phyloP scores from a whole-genome alignment of 2,888 invertebrate genomes.

The Nycteola revayana region DNA sequence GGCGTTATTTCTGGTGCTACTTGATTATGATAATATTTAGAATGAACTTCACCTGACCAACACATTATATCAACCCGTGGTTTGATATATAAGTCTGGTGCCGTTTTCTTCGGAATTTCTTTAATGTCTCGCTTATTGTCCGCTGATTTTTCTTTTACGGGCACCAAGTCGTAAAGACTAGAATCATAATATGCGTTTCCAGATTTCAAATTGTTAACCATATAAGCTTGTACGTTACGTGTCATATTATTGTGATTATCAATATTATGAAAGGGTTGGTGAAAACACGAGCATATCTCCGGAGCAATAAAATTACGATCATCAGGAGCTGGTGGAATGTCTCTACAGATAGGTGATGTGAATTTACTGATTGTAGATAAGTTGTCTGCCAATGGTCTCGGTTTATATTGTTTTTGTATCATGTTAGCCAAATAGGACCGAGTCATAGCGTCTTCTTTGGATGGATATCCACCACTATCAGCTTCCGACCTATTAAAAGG shows the following conservation, averaged over 20 bases:
- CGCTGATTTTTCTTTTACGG: slow-evolving; percentile 56
- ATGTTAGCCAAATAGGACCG: slow-evolving; percentile 43
- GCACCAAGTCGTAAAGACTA: slow-evolving; percentile 59
- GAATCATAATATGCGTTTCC: slow-evolving; percentile 54
- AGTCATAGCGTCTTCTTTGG: slow-evolving; percentile 11
- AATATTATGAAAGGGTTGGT: slow-evolving; percentile 52
- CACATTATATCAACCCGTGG: slow-evolving; percentile 24
- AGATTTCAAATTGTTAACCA: slow-evolving; percentile 22
- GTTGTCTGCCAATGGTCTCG: slow-evolving; percentile 35
- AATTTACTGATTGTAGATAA: slow-evolving; percentile 49
- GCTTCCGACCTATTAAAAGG: slow-evolving; percentile 31
- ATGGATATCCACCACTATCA: not conserved
- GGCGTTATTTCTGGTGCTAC: slow-evolving; percentile 1
- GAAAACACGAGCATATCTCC: slow-evolving; percentile 60
- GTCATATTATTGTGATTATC: slow-evolving; percentile 41
- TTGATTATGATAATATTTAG: slow-evolving; percentile 19
- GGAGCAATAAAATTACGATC: slow-evolving; percentile 27
- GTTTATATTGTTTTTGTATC: slow-evolving; percentile 52
- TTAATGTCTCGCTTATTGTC: slow-evolving; percentile 33
- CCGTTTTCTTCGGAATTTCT: slow-evolving; percentile 33
- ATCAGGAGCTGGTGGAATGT: slow-evolving; percentile 22
- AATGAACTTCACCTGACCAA: slow-evolving; percentile 40
- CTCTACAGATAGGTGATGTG: slow-evolving; percentile 60
- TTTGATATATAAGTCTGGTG: slow-evolving; percentile 18
- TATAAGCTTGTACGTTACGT: slow-evolving; percentile 16